Conservation (phyloP, 2,888 invertebrate genomes). For the Apeira syringaria region DNA sequence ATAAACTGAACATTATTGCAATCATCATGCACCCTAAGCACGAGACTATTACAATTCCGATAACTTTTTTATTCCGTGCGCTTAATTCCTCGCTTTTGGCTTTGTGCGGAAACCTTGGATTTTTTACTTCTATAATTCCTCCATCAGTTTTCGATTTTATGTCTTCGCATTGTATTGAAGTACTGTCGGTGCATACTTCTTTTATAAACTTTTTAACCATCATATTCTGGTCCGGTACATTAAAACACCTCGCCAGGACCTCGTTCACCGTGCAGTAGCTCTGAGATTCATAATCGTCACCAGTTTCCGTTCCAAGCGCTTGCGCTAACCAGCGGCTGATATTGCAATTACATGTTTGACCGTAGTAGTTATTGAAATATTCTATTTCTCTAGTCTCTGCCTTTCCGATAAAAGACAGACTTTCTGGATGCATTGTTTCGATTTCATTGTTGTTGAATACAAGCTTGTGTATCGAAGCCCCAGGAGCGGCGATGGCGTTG, state of each 20-base stretch:
- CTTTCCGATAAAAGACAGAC: constrained; percentile 84
- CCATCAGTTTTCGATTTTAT: constrained; percentile 62
- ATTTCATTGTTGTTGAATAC: constrained; percentile 74
- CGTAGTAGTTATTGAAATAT: constrained; percentile 85
- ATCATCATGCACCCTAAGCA: constrained; percentile 77
- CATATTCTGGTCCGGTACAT: constrained; percentile 85
- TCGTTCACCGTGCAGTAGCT: constrained; percentile 86
- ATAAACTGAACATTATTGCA: constrained; percentile 79
- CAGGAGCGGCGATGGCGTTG: constrained; percentile 78
- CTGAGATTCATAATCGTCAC: constrained; percentile 68
- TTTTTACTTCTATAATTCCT: constrained; percentile 59
- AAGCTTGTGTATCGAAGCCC: constrained; percentile 82
- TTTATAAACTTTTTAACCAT: constrained; percentile 85
- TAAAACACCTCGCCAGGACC: constrained; percentile 85
- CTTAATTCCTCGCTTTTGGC: constrained; percentile 41
- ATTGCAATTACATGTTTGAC: constrained; percentile 85
- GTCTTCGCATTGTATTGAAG: constrained; percentile 83
- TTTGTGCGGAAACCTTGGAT: constrained; percentile 74
- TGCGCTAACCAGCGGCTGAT: constrained; percentile 82
- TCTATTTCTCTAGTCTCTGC: constrained; percentile 67
- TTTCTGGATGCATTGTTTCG: constrained; percentile 67
- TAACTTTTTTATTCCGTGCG: constrained; percentile 66
- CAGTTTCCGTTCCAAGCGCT: constrained; percentile 63
- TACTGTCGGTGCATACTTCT: constrained; percentile 79
- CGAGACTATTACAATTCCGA: constrained; percentile 79